Conservation (phyloP, 2,113 vertebrate species). For the Porphyrio hochstetteri region DNA sequence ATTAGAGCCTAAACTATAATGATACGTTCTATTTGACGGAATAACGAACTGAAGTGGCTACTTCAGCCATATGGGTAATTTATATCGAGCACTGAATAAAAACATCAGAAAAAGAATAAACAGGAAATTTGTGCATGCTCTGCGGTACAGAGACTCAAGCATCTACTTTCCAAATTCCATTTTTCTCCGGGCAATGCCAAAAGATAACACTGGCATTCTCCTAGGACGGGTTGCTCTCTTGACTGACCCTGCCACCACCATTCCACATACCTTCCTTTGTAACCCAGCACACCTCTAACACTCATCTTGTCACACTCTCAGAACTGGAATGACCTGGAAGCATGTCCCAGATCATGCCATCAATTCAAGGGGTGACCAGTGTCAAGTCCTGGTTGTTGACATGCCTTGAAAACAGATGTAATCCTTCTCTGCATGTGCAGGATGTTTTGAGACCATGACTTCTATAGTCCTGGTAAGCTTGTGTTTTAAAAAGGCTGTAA, state of each 20-base stretch:
- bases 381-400: not conserved
- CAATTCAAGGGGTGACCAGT: accelerated
- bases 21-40: not conserved
- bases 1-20: not conserved
- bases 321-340: not conserved
- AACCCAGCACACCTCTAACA: not conserved
- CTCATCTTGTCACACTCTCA: not conserved
- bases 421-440: not conserved
- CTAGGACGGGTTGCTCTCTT: not conserved
- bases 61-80: not conserved
- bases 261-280: accelerated
- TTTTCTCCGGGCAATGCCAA: not conserved
- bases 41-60: not conserved
- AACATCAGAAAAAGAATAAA: not conserved
- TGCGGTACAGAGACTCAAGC: not conserved
- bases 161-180: not conserved
- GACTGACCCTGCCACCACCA: not conserved
- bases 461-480: not conserved
- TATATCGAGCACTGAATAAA: not conserved
- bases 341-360: not conserved
- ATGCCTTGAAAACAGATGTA: not conserved
- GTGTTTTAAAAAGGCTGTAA: not conserved
- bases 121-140: not conserved
- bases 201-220: not conserved
- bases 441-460: not conserved